A percentile compares a stretch with the other conserved stretches of the same genome.
Evolutionary conservation across 2,888 invertebrate genomes (phyloP).

Genomic region (Plebejus melissa): DNA sequence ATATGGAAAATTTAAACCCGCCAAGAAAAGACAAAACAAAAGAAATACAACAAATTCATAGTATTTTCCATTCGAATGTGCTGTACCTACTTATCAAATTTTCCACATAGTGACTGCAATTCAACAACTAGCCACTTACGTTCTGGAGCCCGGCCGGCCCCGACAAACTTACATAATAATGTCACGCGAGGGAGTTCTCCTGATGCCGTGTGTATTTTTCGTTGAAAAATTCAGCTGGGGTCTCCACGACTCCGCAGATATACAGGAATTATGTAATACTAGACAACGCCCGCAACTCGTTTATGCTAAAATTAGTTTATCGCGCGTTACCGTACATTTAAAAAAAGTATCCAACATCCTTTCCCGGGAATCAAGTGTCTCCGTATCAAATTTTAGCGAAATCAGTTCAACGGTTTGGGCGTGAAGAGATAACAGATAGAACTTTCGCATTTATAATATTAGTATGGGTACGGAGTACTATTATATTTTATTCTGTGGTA

Average conservation of each 20-base stretch:
- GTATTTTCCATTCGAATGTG: constrained; percentile 8
- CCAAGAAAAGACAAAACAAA: not conserved
- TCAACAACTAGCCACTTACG: constrained; percentile 26
- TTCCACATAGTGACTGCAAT: constrained; percentile 23
- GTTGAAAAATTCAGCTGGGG: not conserved
- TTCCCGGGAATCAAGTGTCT: not conserved
- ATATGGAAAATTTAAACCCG: not conserved
- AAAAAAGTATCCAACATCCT: not conserved
- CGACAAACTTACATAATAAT: constrained; percentile 25
- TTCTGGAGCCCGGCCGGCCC: not conserved
- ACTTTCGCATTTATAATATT: not conserved
- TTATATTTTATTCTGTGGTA: no score
- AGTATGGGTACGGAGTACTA: not conserved
- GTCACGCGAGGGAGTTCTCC: constrained; percentile 23
- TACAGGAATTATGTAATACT: not conserved
- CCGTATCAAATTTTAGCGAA: not conserved
- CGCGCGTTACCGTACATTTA: not conserved
- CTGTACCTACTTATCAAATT: constrained; percentile 26
- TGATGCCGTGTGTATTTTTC: constrained; percentile 12
- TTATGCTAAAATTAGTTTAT: not conserved
- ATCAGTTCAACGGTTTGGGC: not conserved
- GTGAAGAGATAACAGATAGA: not conserved
- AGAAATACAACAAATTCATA: not conserved
- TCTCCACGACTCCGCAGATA: not conserved
- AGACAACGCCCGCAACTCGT: not conserved